Evolutionary conservation across 2,888 invertebrate species (phyloP), one percentile per base, ranked within the genome.

Genomic region (Steinernema carpocapsae): DNA sequence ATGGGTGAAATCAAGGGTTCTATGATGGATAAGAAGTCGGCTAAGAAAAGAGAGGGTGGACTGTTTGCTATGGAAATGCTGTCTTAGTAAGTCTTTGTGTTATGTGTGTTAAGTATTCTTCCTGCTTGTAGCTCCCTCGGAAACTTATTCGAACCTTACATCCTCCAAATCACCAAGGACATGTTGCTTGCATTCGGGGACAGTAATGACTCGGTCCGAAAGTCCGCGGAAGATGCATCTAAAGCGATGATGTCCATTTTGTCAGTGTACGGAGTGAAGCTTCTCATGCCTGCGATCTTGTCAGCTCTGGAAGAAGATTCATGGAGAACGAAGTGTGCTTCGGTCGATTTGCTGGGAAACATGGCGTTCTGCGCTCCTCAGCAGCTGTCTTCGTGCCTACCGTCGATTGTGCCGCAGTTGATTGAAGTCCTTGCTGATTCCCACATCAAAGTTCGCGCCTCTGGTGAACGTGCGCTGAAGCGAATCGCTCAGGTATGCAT

Each of bases 401-500:
- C 99, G 1, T 94, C 93, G 88, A 97, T 99, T 88, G 97, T 99
- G 76, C 99, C 99, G 22, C 95, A 95, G 87, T 91, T 99, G 48
- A 96, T 97, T 79, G 96, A 96, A 89, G 94, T 96, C 45, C 91
- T 99, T 71, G 94, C 95, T 78, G 99, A 99, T 90, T 97, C 97
- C 0, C 99, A 99, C 88, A 74, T 80, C n/a, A 85, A 86, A 73
- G 86, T 85, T 1, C 88, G 89, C 83, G 88, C 88, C 71, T 88
- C 89, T 52, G 89, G 89, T 1, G 94, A 94, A 0, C 94, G 94
- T 88, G 97, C 97, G 48, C 90, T 99, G 32, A 93, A 93, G 88
- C 94, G 96, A 84, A 97, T 99, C 88, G 97, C 97, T 64, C 95
- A 95, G 64, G 97, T 97, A 43, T 2, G 46, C 3, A 26, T 22